Evolutionary conservation across 2,888 invertebrate genomes (phyloP).

Genomic region (Thysanoteuthis rhombus): DNA sequence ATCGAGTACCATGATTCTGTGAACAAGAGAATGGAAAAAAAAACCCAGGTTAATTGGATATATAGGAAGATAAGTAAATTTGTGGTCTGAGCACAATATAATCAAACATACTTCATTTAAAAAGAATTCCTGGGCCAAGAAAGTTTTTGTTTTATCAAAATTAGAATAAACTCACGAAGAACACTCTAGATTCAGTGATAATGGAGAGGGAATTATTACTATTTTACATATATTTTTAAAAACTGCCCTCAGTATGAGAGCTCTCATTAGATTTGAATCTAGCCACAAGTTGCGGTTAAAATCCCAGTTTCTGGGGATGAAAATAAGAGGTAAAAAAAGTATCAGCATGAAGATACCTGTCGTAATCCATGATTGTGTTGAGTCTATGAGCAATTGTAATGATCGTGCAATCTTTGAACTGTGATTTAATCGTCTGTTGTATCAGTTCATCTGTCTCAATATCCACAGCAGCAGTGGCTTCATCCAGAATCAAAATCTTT

Average conservation of each 20-base stretch:
- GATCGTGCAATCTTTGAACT: slow-evolving; percentile 24
- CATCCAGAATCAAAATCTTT: slow-evolving; percentile 26
- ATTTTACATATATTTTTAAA: no score
- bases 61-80: not conserved
- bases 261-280: no score
- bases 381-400: slow-evolving; percentile 29
- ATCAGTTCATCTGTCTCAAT: slow-evolving; percentile 30
- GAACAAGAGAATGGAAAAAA: slow-evolving; percentile 28
- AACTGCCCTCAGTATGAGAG: no score
- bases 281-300: no score
- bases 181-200: no score
- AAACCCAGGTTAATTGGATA: not conserved
- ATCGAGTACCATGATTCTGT: slow-evolving; percentile 64
- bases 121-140: no score
- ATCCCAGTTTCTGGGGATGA: not conserved
- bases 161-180: no score
- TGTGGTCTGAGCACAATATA: no score
- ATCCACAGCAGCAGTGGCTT: slow-evolving; percentile 26
- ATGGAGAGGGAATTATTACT: no score
- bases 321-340: not conserved
- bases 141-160: no score
- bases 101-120: no score
- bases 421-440: not conserved
- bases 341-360: not conserved
- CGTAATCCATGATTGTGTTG: slow-evolving; percentile 30